These are phyloP conservation scores for Criorhina ranunculi DNA, from an alignment of 2,888 invertebrate genomes.

Conservation along the genomic window DNA sequence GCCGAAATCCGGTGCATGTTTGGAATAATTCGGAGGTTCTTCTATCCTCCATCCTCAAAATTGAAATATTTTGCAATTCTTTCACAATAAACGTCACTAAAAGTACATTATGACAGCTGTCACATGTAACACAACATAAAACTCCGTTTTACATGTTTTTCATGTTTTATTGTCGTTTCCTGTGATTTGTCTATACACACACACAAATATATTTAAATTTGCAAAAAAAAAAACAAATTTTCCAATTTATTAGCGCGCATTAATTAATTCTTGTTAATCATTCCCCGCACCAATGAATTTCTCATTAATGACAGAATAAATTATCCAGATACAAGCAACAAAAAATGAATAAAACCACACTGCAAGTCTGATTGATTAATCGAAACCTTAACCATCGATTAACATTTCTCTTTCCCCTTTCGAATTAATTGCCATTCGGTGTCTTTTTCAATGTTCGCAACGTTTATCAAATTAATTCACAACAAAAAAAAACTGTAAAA, in stretches of 20 bases:
- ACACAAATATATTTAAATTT: slow-evolving; percentile 2
- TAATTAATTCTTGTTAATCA: slow-evolving; percentile 41
- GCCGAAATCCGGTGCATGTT: no score
- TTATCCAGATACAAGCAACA: slow-evolving; percentile 28
- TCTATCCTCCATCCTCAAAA: no score
- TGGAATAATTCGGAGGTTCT: no score
- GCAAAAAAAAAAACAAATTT: slow-evolving; percentile 1
- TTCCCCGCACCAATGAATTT: slow-evolving; percentile 16
- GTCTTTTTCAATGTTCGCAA: slow-evolving; percentile 40
- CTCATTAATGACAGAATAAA: slow-evolving; percentile 62
- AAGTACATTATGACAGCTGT: no score
- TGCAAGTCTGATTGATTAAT: slow-evolving; percentile 66
- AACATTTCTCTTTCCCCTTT: slow-evolving; percentile 42
- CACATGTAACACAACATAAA: no score
- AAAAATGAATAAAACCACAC: slow-evolving; percentile 18
- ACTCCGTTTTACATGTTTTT: neutral
- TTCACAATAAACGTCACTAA: no score
- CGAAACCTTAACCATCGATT: slow-evolving; percentile 43
- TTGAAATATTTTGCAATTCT: no score
- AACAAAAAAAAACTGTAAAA: slow-evolving; percentile 4
- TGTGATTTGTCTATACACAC: slow-evolving; percentile 11
- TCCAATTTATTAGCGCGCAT: slow-evolving; percentile 33
- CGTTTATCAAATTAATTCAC: slow-evolving; percentile 46
- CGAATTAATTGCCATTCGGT: slow-evolving; percentile 58
- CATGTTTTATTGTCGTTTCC: slow-evolving; percentile 1